Conservation (phyloP, 2,888 invertebrate genomes). For the Thera obeliscata region DNA sequence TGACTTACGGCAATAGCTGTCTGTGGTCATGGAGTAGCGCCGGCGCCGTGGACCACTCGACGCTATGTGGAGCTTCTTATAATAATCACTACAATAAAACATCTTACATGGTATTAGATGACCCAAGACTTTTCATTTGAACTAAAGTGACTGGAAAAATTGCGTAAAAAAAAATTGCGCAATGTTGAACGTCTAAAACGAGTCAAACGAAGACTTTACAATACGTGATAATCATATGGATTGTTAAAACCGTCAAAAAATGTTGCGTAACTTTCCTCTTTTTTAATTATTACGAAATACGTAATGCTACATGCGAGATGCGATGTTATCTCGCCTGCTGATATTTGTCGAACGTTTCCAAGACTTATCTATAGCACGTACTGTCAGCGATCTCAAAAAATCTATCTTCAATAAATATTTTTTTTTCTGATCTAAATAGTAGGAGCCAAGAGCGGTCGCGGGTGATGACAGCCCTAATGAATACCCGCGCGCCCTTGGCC, state of each 20-base stretch:
- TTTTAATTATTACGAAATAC: no score
- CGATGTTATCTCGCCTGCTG: no score
- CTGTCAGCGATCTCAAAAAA: neutral
- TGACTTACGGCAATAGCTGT: conserved; percentile 31
- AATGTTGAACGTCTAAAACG: no score
- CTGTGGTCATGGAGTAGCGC: conserved; percentile 10
- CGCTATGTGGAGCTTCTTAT: neutral
- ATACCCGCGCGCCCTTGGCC: conserved; percentile 14
- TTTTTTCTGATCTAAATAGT: conserved; percentile 20
- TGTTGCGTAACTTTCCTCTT: no score
- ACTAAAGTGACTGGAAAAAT: no score
- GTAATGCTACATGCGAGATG: no score
- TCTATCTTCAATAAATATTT: conserved; percentile 14
- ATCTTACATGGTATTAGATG: no score
- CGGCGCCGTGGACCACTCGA: conserved; percentile 8
- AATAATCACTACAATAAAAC: neutral
- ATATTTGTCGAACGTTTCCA: no score
- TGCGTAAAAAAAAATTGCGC: no score
- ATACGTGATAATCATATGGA: no score
- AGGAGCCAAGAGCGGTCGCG: conserved; percentile 10
- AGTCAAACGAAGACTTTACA: no score
- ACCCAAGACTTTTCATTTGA: neutral
- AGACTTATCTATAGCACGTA: neutral
- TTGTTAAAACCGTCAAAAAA: no score
- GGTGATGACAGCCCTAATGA: conserved; percentile 30